Conservation (phyloP, 92 coral and sea anemone genomes). For the Actinostola sp. region DNA sequence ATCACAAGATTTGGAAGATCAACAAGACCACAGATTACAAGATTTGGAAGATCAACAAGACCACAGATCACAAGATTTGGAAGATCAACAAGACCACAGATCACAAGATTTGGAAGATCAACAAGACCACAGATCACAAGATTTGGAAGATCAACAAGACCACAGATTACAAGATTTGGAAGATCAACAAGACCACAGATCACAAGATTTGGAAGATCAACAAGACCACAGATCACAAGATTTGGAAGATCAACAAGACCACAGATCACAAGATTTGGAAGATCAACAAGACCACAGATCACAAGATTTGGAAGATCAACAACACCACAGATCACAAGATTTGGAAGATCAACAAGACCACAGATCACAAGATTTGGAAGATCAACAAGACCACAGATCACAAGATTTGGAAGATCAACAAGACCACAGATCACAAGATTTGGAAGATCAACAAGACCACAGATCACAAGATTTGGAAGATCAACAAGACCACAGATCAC, state of each 20-base stretch:
- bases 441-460: background rate
- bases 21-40: background rate
- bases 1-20: background rate
- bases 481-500: conserved; percentile 9
- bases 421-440: conserved; percentile 17
- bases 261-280: conserved; percentile 17
- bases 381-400: conserved; percentile 6
- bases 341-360: conserved; percentile 10
- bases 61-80: conserved; percentile 14
- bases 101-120: conserved; percentile 14
- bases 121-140: conserved; percentile 4
- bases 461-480: conserved; percentile 18
- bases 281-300: conserved; percentile 6
- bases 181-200: conserved; percentile 14
- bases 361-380: conserved; percentile 20
- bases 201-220: conserved; percentile 19
- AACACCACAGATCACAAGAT: conserved; percentile 15
- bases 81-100: conserved; percentile 8
- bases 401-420: conserved; percentile 11
- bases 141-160: background rate
- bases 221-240: conserved; percentile 23
- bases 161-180: conserved; percentile 10
- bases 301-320: conserved; percentile 21
- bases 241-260: conserved; percentile 18
- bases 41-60: conserved; percentile 1